Conservation (phyloP, 2,797 vertebrate species). For the Poeciliopsis gracilis region DNA sequence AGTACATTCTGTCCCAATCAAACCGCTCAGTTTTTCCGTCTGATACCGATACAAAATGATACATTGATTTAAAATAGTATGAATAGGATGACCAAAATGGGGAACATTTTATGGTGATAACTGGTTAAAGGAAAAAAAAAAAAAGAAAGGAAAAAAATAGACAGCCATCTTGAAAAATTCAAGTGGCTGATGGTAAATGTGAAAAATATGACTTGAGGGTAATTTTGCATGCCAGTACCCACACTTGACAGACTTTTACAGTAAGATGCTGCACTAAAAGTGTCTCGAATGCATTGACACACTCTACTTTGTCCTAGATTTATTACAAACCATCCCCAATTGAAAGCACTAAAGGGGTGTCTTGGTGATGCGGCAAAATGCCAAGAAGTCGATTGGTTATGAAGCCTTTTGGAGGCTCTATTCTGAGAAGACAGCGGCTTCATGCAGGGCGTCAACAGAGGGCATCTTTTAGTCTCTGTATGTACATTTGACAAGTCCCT, state of each 20-base stretch:
- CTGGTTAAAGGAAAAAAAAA: too few species aligned
- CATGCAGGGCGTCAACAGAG: neutral
- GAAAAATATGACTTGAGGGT: too few species aligned
- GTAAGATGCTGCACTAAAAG: neutral
- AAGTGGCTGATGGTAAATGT: too few species aligned
- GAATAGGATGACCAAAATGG: too few species aligned
- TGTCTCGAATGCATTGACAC: neutral
- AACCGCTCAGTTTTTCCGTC: neutral
- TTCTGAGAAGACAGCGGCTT: neutral
- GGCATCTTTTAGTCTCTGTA: neutral
- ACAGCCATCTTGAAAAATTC: too few species aligned
- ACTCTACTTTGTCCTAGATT: neutral
- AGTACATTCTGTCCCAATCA: neutral
- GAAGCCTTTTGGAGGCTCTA: neutral
- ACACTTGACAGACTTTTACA: too few species aligned
- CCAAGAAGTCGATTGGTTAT: neutral
- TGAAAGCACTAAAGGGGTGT: neutral
- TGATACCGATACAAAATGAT: too few species aligned
- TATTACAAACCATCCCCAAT: neutral
- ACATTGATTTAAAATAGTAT: too few species aligned
- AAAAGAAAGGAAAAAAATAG: too few species aligned
- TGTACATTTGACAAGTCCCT: constrained; percentile 1
- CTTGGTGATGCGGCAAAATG: neutral
- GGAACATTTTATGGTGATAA: too few species aligned
- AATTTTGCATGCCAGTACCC: too few species aligned